Base-by-base conservation (phyloP, 2,888 invertebrate species). In the Dermolepida albohirtum region DNA sequence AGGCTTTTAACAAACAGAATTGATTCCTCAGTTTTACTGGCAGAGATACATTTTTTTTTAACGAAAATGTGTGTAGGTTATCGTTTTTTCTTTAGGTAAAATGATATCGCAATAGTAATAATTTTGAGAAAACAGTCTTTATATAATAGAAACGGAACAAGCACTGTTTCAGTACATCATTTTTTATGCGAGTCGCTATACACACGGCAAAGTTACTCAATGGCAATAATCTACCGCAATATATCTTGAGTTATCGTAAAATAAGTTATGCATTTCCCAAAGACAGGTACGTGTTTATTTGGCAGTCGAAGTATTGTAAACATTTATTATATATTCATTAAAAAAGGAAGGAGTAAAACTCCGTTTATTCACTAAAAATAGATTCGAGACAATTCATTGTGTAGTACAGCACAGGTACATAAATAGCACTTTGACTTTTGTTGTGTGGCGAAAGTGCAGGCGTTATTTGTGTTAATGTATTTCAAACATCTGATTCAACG, bases 341-440 rank as follows among this genome's bases (percentile, higher is more conserved):
- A 54, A 55, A 17, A 55, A 6, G 11, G 16, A 5, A 55, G 40
- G 11, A 41, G 8, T 47, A 47, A 40, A 10, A 40, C n/a, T 22
- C n/a, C 17, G 40, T 17, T 51, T 34, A 34, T 34, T 41, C 4
- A 14, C 22, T 22, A 29, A 41, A 55, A 55, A 55, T 55, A 55
- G 55, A 14, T 5, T 55, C 11, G 11, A 41, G 8, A 17, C 55
- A 22, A 12, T 17, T 55, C 41, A 40, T 40, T 55, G 41, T 55
- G 40, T 34, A 34, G 34, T 10, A 34, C 5, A 34, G 34, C 34
- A 34, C 34, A 17, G 22, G 12, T 41, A 17, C 40, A 41, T 40
- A 41, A 55, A 55, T 55, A 55, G 40, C 22, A 55, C 34, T 55
- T 16, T 55, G 55, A 55, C 55, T 55, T 55, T 55, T 55, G n/a